A percentile compares a stretch with the other conserved stretches of the same genome.
phyloP scores from a whole-genome alignment of 2,797 vertebrate genomes.

The Sylvia borin region DNA sequence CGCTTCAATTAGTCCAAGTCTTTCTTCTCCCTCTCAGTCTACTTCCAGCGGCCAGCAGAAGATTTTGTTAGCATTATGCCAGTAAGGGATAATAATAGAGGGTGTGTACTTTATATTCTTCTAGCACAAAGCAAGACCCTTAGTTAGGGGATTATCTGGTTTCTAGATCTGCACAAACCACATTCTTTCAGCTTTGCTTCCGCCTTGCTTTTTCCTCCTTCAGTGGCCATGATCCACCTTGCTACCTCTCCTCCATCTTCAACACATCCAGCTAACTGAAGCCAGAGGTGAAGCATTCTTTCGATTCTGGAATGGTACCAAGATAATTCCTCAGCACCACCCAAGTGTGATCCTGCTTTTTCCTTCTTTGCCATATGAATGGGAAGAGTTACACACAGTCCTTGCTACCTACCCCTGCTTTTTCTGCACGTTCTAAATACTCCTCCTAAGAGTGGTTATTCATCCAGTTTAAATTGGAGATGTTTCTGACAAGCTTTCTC shows the following conservation, averaged over 20 bases:
- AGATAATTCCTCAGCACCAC: not conserved
- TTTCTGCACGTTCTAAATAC: not conserved
- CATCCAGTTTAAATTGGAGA: not conserved
- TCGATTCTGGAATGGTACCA: not conserved
- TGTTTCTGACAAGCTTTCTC: not conserved
- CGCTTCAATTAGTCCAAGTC: not conserved
- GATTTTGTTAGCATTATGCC: not conserved
- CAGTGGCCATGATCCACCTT: not conserved
- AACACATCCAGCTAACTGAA: not conserved
- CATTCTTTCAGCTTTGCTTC: constrained; percentile 2
- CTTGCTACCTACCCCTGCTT: not conserved
- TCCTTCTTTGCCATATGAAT: not conserved
- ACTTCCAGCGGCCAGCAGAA: not conserved
- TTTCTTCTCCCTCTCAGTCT: not conserved
- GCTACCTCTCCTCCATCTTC: not conserved
- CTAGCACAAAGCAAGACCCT: not conserved
- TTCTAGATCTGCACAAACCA: not conserved
- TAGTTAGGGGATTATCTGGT: not conserved
- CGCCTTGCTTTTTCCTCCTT: not conserved
- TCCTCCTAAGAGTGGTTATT: not conserved
- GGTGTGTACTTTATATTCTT: not conserved
- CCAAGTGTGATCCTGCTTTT: not conserved
- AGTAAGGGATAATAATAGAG: not conserved
- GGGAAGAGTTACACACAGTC: not conserved
- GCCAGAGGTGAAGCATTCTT: not conserved